Conservation (phyloP, 2,113 vertebrate genomes). For the Chionomys nivalis region DNA sequence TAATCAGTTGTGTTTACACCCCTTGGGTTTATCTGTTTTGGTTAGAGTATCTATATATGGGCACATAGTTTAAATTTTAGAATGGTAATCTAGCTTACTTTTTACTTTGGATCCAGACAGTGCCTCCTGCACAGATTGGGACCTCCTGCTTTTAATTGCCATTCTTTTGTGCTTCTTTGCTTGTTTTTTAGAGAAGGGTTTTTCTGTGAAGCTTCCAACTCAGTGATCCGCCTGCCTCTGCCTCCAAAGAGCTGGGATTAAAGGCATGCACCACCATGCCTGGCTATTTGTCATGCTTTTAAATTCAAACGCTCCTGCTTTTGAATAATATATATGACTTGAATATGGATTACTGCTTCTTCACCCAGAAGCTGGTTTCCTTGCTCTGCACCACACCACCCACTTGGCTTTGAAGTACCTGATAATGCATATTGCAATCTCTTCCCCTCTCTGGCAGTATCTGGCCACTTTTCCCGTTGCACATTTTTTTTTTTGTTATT, state of each 20-base stretch:
- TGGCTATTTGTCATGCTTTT: not conserved
- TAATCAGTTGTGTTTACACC: not conserved
- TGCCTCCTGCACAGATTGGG: not conserved
- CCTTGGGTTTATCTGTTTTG: not conserved
- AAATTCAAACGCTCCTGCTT: not conserved
- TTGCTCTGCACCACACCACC: not conserved
- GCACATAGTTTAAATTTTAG: not conserved
- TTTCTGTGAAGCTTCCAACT: not conserved
- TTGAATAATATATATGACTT: not conserved
- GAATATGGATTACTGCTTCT: not conserved
- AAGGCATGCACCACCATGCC: accelerated
- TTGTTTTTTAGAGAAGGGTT: not conserved
- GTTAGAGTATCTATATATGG: not conserved
- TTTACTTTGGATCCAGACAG: not conserved
- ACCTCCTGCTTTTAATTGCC: not conserved
- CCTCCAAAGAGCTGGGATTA: not conserved
- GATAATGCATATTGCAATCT: not conserved
- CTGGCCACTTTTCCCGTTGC: not conserved
- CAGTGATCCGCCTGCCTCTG: not conserved
- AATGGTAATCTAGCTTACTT: not conserved
- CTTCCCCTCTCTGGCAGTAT: not conserved
- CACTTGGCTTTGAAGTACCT: not conserved
- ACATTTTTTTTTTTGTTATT: not conserved
- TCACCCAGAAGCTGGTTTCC: not conserved
- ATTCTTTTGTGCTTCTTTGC: not conserved